Evolutionary conservation across 2,888 invertebrate genomes (phyloP).

Genomic region (Sphaerophoria taeniata): DNA sequence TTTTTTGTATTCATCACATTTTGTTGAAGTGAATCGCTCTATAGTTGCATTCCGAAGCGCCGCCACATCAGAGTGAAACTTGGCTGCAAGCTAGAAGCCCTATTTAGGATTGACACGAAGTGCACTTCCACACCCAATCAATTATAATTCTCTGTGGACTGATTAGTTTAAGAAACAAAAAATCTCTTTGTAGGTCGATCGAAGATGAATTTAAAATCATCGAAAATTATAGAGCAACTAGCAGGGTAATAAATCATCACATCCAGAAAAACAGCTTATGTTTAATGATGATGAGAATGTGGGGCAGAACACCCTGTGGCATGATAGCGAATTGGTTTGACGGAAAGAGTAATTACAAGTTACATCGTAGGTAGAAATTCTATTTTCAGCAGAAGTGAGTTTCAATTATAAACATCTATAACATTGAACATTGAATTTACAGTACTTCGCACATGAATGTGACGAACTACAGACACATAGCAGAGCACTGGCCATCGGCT

Average conservation of each 20-base stretch:
- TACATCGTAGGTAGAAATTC: no score
- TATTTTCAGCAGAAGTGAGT: no score
- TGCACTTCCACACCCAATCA: conserved; percentile 70
- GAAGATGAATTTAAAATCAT: conserved; percentile 21
- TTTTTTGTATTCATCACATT: conserved; percentile 41
- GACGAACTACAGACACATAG: no score
- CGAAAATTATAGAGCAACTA: conserved; percentile 49
- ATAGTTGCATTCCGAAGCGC: conserved; percentile 42
- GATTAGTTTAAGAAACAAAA: no score
- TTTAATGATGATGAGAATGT: conserved; percentile 15
- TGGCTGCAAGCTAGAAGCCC: conserved; percentile 3
- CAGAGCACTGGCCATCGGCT: no score
- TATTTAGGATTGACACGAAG: conserved; percentile 56
- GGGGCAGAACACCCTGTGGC: conserved; percentile 12
- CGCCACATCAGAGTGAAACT: conserved; percentile 17
- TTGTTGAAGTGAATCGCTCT: background rate
- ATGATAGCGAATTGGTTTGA: no score
- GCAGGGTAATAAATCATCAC: conserved; percentile 48
- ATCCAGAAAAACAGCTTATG: background rate
- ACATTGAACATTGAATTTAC: no score
- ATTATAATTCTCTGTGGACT: conserved; percentile 37
- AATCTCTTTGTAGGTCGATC: conserved; percentile 1
- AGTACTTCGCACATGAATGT: no score
- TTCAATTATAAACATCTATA: no score
- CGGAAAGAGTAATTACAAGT: no score